Base-by-base conservation (phyloP, 2,113 vertebrate genomes). In the Mormyrus iriodes region DNA sequence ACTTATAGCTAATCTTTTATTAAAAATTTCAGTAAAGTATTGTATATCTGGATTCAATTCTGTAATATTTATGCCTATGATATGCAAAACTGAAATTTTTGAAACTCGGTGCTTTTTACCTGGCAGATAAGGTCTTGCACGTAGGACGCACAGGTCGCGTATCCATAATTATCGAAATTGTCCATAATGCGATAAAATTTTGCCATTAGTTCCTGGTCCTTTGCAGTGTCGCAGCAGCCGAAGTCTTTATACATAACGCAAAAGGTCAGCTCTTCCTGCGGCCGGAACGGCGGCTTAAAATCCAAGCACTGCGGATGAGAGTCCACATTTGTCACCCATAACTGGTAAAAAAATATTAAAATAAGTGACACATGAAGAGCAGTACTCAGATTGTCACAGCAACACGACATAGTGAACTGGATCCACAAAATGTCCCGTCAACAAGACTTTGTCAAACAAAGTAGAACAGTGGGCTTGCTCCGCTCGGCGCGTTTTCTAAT, bases 251-350 rank as follows among this genome's bases (percentile, higher is more conserved):
- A 99, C 94, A 96, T 97, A 0, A 93, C 90, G 94, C 98, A 99
- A 90, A 99, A 97, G 88, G 94, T 90, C 87, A 99, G 96, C 92
- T 96, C 95, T 88, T 90, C 89, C 55, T 92, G 94, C 55, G 98
- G 97, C 89, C 95, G 93, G 93, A 98, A 99, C n/a, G 98, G 98
- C 42, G 98, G 97, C 92, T 97, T 98, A 91, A 98, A 99, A 92
- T 99, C 98, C 96, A 99, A 91, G 93, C 98, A 99, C 92, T 99
- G 98, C 10, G 98, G 98, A 92, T 99, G 98, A 39, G 90, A 90
- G 42, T 85, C 89, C 3, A 89, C 95, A 88, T 93, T 91, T 90
- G 92, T 19, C 85, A 90, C 1, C 55, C 90, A 91, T 0, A 93
- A 44, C 0, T 17, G 27, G 9, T 88, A 27, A 12, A 94, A 87